These are phyloP conservation scores for Triplophysa siluroides DNA, from an alignment of 2,113 vertebrate genomes.

Conservation along the genomic window DNA sequence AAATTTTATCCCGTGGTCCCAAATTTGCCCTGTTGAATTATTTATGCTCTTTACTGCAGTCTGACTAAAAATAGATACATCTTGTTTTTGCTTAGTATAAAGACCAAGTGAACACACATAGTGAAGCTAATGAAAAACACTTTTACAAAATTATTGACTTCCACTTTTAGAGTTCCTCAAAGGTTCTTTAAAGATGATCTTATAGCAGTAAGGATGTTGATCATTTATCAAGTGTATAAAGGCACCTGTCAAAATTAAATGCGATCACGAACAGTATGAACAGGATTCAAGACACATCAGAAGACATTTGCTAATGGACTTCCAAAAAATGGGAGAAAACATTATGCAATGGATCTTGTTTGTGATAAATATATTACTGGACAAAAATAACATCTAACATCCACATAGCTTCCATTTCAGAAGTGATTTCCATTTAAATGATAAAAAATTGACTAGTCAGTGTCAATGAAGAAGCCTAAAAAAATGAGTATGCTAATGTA, in stretches of 20 bases:
- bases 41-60: constrained; percentile 1
- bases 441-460: too few species aligned
- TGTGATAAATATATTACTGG: constrained; percentile 3
- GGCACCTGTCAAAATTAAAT: neutral
- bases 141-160: neutral
- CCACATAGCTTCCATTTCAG: too few species aligned
- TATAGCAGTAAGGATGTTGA: neutral
- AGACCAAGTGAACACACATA: neutral
- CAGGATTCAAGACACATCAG: neutral
- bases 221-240: too few species aligned
- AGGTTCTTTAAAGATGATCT: neutral
- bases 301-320: too few species aligned
- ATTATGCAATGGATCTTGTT: neutral
- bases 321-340: too few species aligned
- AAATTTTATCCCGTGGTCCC: constrained; percentile 6
- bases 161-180: neutral
- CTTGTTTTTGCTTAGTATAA: constrained; percentile 1
- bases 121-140: neutral
- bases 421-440: neutral
- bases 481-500: neutral
- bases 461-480: neutral
- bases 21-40: constrained; percentile 2
- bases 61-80: constrained; percentile 10
- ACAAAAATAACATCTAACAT: neutral
- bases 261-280: too few species aligned